Base-by-base conservation (phyloP, 2,797 vertebrate genomes). In the Lepidocolaptes lacrymiger region DNA sequence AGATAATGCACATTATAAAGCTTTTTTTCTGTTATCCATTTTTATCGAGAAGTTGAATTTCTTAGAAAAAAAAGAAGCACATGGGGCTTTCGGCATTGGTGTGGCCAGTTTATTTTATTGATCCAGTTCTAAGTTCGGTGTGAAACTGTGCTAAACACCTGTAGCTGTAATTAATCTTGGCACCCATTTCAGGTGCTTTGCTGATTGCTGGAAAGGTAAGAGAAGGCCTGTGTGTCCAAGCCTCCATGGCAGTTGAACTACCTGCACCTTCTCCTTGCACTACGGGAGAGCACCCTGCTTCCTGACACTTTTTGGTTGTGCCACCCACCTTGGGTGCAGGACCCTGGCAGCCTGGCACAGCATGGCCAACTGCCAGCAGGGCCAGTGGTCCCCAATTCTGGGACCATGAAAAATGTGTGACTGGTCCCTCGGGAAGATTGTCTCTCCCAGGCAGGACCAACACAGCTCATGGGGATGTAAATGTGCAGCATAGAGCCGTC, bases 351-450 rank as follows among this genome's bases (percentile, higher is more conserved):
- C 43, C 54, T 56, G 75, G 37, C 14, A n/a, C 0, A 3, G 79
- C 44, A 30, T 1, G 4, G 28, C 43, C 0, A 0, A 37, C 4
- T 36, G 61, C 44, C 34, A 30, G 51, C 4, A 0, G 34, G 27
- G 32, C 39, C 2, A 2, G n/a, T 0, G 2, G 15, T 48, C 12
- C 3, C 23, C 2, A 0, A 7, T 72, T 72, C 34, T 64, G n/a
- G n/a, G n/a, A 34, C 59, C 4, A 3, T 43, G 72, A 55, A 43
- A 89, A 54, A 62, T 1, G 2, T 4, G 0, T 43, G 23, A 24
- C 18, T 37, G 32, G 21, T 61, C 21, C 37, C 17, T 54, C 0
- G 0, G 68, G 48, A 92, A 56, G 62, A 34, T 37, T 92, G 49
- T 13, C 9, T 64, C 14, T 64, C 32, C 44, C 34, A 37, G 63